Evolutionary conservation across 2,888 invertebrate genomes (phyloP).

Genomic region (Tyria jacobaeae): DNA sequence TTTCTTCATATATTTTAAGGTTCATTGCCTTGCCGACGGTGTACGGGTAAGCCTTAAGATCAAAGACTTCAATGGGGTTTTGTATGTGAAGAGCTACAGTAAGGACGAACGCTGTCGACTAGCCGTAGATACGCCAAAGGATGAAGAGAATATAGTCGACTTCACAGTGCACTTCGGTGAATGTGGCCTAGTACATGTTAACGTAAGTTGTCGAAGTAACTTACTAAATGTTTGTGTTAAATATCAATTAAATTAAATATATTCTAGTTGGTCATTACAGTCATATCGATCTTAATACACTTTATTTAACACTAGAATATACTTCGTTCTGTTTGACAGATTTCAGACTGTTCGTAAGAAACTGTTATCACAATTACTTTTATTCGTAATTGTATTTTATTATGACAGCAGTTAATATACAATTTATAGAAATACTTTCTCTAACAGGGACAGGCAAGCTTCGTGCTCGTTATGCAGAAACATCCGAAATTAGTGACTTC

Average conservation of each 20-base stretch:
- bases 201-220: constrained; percentile 90
- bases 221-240: not conserved
- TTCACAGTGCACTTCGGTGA: constrained; percentile 96
- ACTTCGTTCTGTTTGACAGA: not conserved
- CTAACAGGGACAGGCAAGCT: constrained; percentile 94
- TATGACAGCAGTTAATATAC: not conserved
- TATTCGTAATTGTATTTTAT: not conserved
- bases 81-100: constrained; percentile 97
- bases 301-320: not conserved
- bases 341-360: not conserved
- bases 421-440: constrained; percentile 7
- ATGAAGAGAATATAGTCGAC: constrained; percentile 90
- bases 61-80: constrained; percentile 94
- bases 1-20: constrained; percentile 66
- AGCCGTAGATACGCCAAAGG: constrained; percentile 91
- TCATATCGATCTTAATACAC: not conserved
- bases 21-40: constrained; percentile 96
- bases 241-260: not conserved
- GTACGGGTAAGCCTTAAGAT: constrained; percentile 94
- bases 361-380: not conserved
- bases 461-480: constrained; percentile 97
- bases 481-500: constrained; percentile 98
- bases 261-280: not conserved
- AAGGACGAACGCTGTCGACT: constrained; percentile 96
- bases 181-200: constrained; percentile 96